Conservation (phyloP, 2,797 vertebrate genomes). For the Crax fasciolata region DNA sequence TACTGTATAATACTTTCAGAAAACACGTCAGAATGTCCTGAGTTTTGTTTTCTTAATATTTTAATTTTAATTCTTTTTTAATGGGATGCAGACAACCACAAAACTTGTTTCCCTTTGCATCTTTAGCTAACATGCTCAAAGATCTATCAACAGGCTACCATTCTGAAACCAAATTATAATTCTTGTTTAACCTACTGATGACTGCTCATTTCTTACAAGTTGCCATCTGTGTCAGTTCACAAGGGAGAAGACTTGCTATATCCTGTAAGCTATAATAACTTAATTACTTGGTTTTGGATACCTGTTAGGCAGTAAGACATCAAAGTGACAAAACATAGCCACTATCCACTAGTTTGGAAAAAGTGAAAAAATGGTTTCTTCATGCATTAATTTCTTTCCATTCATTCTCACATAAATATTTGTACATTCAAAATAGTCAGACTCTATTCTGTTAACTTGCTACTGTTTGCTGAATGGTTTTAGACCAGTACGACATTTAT, state of each 20-base stretch:
- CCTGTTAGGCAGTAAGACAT: background rate
- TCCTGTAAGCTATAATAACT: background rate
- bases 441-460: background rate
- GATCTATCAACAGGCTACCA: background rate
- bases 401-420: background rate
- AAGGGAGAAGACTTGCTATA: background rate
- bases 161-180: conserved; percentile 9
- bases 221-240: background rate
- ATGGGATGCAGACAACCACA: background rate
- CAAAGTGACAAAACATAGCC: background rate
- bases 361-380: background rate
- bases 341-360: background rate
- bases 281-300: background rate
- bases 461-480: background rate
- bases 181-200: background rate
- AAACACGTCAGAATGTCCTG: background rate
- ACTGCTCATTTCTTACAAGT: background rate
- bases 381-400: background rate
- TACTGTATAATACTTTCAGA: background rate
- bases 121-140: background rate
- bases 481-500: background rate
- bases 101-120: conserved; percentile 24
- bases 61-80: background rate
- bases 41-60: background rate
- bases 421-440: background rate